These are phyloP conservation scores for Benitochromis conjunctus DNA, from an alignment of 2,113 vertebrate species.

Conservation along the genomic window DNA sequence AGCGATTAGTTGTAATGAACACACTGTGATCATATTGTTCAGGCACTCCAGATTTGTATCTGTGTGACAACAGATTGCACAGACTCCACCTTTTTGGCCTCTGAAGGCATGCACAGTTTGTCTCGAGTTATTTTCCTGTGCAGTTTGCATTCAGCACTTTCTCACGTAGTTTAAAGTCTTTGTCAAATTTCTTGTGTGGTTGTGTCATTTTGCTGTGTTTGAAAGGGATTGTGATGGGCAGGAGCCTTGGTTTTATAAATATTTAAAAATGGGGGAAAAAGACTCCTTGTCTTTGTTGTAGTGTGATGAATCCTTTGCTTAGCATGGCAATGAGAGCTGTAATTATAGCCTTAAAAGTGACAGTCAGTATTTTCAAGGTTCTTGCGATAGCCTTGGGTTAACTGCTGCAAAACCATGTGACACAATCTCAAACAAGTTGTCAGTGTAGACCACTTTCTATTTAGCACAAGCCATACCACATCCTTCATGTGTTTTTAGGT, in stretches of 20 bases:
- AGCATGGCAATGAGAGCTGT: background rate
- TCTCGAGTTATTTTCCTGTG: slow-evolving; percentile 14
- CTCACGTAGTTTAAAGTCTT: background rate
- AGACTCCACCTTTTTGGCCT: slow-evolving; percentile 17
- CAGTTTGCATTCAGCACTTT: slow-evolving; percentile 6
- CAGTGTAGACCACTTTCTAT: slow-evolving; percentile 15
- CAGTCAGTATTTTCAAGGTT: slow-evolving; percentile 1
- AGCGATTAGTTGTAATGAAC: slow-evolving; percentile 42
- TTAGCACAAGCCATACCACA: slow-evolving; percentile 11
- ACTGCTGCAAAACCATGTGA: background rate
- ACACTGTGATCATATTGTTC: slow-evolving; percentile 36
- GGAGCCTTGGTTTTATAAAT: background rate
- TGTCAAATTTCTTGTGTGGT: background rate
- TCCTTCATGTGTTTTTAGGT: slow-evolving; percentile 11
- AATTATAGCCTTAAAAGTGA: background rate
- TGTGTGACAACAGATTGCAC: slow-evolving; percentile 32
- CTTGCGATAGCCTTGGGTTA: background rate
- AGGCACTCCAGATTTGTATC: slow-evolving; percentile 37
- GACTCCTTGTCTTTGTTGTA: background rate
- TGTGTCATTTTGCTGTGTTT: slow-evolving; percentile 34
- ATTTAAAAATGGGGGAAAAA: background rate
- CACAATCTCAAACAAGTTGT: slow-evolving; percentile 14
- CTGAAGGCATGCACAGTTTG: slow-evolving; percentile 6
- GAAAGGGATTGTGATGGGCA: slow-evolving; percentile 8
- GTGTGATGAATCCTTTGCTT: background rate